Evolutionary conservation across 2,888 invertebrate genomes (phyloP).

Genomic region (Oscheius myriophilus): DNA sequence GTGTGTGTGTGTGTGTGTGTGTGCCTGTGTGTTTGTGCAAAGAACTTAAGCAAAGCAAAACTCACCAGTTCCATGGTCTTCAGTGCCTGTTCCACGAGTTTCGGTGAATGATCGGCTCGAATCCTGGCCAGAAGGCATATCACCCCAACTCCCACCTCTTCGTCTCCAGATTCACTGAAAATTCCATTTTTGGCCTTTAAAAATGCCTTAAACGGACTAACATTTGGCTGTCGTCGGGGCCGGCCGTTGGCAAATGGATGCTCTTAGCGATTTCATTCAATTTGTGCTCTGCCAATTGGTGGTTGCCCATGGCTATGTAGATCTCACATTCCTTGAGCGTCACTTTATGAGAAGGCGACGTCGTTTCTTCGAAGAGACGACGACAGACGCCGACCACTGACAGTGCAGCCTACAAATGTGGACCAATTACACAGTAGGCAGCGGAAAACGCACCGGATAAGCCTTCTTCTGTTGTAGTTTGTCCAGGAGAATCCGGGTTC

Average conservation of each 20-base stretch:
- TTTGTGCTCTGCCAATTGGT: constrained; percentile 25
- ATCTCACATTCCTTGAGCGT: constrained; percentile 18
- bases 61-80: constrained; percentile 5
- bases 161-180: background rate
- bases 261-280: constrained; percentile 2
- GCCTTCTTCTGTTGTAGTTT: constrained; percentile 14
- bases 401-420: constrained; percentile 6
- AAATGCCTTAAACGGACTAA: too few species aligned
- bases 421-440: background rate
- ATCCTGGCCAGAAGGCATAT: constrained; percentile 17
- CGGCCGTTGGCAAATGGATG: background rate
- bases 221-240: too few species aligned
- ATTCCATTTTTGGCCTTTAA: too few species aligned
- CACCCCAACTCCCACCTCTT: constrained; percentile 6
- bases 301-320: constrained; percentile 25
- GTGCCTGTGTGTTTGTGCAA: too few species aligned
- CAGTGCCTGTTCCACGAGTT: constrained; percentile 16
- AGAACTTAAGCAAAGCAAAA: too few species aligned
- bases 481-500: constrained; percentile 1
- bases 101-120: constrained; percentile 16
- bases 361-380: background rate
- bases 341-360: background rate
- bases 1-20: background rate
- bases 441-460: constrained; percentile 1
- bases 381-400: background rate